phyloP scores from a whole-genome alignment of 1,140 invertebrate species.

The Drosophila truncata region DNA sequence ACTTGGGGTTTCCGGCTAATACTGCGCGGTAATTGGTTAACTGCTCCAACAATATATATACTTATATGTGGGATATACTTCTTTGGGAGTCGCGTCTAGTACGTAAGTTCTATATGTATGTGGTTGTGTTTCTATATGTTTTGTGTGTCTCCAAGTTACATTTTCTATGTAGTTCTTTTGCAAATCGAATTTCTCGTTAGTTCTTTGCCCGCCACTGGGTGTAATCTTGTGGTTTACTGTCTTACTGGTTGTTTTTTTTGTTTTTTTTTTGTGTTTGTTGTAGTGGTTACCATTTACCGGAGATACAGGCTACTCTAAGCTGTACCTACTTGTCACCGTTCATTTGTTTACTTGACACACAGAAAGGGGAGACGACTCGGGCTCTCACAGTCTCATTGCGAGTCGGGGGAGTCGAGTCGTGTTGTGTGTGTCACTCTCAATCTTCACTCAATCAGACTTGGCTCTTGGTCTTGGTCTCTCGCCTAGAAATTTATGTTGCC shows the following conservation, averaged over 20 bases:
- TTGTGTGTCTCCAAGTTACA: conserved; percentile 28
- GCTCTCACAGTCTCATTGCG: conserved; percentile 24
- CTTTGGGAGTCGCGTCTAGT: conserved; percentile 28
- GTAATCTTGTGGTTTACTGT: conserved; percentile 23
- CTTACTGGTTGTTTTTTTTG: conserved; percentile 17
- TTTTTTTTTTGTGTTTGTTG: conserved; percentile 17
- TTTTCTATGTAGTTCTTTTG: conserved; percentile 44
- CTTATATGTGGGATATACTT: conserved; percentile 20
- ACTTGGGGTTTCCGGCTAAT: conserved; percentile 33
- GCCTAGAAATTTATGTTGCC: conserved; percentile 84
- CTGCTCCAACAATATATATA: conserved; percentile 46
- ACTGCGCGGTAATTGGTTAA: conserved; percentile 50
- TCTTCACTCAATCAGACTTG: conserved; percentile 23
- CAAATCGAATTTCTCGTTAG: conserved; percentile 49
- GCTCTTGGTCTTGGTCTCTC: conserved; percentile 44
- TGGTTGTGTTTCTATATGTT: conserved; percentile 5
- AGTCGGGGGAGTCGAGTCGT: conserved; percentile 14
- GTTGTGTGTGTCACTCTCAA: conserved; percentile 21
- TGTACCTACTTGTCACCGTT: conserved; percentile 76
- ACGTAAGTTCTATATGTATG: conserved; percentile 17
- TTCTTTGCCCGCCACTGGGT: conserved; percentile 24
- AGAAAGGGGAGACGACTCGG: conserved; percentile 28
- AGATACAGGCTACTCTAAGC: conserved; percentile 61
- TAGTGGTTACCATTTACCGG: conserved; percentile 59
- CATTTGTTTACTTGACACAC: conserved; percentile 46